phyloP scores from a whole-genome alignment of 2,113 vertebrate genomes.

The Megalops atlanticus region DNA sequence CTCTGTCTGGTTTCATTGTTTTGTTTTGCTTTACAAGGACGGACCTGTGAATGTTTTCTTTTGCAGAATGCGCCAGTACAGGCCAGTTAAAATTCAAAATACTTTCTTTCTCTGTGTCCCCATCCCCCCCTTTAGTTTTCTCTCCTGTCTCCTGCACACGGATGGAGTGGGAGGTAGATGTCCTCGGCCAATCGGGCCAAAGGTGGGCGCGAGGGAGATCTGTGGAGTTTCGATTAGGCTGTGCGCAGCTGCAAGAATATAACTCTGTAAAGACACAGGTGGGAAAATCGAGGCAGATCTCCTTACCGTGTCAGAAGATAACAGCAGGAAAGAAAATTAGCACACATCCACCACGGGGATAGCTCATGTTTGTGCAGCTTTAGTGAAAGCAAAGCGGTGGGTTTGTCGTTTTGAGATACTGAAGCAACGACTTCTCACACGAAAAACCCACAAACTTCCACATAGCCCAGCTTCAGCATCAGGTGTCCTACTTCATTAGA shows the following conservation, averaged over 20 bases:
- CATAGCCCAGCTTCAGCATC: too few species aligned
- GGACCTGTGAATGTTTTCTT: too few species aligned
- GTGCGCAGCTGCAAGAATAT: conserved; percentile 53
- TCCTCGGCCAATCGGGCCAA: conserved; percentile 48
- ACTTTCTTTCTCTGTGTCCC: not conserved
- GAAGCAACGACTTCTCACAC: too few species aligned
- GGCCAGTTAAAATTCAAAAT: too few species aligned
- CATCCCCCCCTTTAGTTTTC: not conserved
- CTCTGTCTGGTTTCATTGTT: too few species aligned
- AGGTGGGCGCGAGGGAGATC: conserved; percentile 44
- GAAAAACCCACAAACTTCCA: too few species aligned
- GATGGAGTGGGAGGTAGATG: not conserved
- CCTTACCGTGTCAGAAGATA: conserved; percentile 63
- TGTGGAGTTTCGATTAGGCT: conserved; percentile 30
- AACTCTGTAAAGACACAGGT: conserved; percentile 60
- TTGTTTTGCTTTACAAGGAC: too few species aligned
- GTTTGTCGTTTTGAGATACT: too few species aligned
- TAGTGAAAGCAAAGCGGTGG: conserved; percentile 57
- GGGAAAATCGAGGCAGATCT: conserved; percentile 59
- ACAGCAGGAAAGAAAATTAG: conserved; percentile 62
- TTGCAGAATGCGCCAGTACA: too few species aligned
- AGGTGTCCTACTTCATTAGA: too few species aligned
- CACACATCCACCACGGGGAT: conserved; percentile 70
- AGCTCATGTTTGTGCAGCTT: conserved; percentile 53
- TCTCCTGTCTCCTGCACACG: not conserved